Evolutionary conservation across 2,888 invertebrate genomes (phyloP), one percentile per base, ranked within the genome.

Genomic region (Cosmia trapezina): DNA sequence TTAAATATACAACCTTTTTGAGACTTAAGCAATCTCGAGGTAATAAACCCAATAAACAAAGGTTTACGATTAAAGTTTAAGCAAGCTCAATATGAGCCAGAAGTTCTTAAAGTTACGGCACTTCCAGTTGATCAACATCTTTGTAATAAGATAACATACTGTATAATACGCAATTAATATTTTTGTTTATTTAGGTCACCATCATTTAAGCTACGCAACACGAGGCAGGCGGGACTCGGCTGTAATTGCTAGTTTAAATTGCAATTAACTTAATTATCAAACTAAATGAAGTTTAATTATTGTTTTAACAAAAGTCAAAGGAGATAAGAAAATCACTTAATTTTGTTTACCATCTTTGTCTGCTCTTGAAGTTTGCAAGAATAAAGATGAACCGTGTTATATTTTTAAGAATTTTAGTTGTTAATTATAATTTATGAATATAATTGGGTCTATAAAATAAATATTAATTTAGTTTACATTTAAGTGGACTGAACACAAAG

Each of bases 101-200:
- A 87, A 84, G 54, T 88, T 83, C 56, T 56, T 43, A 49, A 66
- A 84, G 57, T 80, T 73, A 78, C 73, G 73, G 51, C 66, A 62
- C 74, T 86, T 89, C 88, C 51, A 88, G 86, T 67, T 63, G 45
- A 69, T 77, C 72, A 80, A 73, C 70, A 78, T 85, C 81, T 73
- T 69, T 64, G 74, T 77, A 63, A 70, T 17, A 45, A 83, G 85
- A 82, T 86, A 83, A 87, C 87, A 84, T 83, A 85, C 77, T 83
- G 86, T 86, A 86, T 87, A 86, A 90, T 87, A 89, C 87, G 88
- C 89, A 92, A 93, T 94, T 93, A 93, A 93, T 92, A 93, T 93
- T 93, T 93, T 92, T 93, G 93, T 94, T 93, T 93, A 89, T 90
- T 93, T 91, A 91, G 94, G 94, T 89, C 92, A 87, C 88, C 87